These are phyloP conservation scores for Pseudococcus longispinus DNA, from an alignment of 2,888 invertebrate genomes.

Conservation along the genomic window DNA sequence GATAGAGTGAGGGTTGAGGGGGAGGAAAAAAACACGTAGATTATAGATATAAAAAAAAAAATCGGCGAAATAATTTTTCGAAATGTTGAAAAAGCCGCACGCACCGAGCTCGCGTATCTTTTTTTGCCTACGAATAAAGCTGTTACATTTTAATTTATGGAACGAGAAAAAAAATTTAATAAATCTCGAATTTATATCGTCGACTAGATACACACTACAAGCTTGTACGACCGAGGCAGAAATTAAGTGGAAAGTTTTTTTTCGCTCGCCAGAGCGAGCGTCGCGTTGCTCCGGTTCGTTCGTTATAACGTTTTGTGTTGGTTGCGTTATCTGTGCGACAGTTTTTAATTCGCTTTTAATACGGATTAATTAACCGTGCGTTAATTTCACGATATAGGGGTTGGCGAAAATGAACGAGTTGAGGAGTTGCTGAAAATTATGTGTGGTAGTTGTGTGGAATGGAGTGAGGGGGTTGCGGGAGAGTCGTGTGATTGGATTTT, in stretches of 20 bases:
- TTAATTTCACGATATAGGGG: neutral
- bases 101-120: neutral
- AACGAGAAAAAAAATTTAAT: slow-evolving; percentile 31
- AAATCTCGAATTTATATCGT: slow-evolving; percentile 42
- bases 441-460: neutral
- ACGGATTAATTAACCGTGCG: slow-evolving; percentile 38
- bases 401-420: neutral
- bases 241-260: slow-evolving; percentile 42
- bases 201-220: slow-evolving; percentile 29
- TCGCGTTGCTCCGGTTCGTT: neutral
- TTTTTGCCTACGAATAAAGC: neutral
- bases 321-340: slow-evolving; percentile 32
- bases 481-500: neutral
- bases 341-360: slow-evolving; percentile 41
- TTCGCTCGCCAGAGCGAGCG: neutral
- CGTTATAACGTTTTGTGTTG: neutral
- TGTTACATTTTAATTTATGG: slow-evolving; percentile 42
- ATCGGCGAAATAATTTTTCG: slow-evolving; percentile 24
- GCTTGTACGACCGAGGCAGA: slow-evolving; percentile 38
- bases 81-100: slow-evolving; percentile 18
- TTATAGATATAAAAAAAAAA: slow-evolving; percentile 2
- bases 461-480: neutral
- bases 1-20: too few species aligned
- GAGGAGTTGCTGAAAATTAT: neutral
- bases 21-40: neutral